Evolutionary conservation across 1,140 invertebrate species (phyloP).

Genomic region (Papilio polytes): DNA sequence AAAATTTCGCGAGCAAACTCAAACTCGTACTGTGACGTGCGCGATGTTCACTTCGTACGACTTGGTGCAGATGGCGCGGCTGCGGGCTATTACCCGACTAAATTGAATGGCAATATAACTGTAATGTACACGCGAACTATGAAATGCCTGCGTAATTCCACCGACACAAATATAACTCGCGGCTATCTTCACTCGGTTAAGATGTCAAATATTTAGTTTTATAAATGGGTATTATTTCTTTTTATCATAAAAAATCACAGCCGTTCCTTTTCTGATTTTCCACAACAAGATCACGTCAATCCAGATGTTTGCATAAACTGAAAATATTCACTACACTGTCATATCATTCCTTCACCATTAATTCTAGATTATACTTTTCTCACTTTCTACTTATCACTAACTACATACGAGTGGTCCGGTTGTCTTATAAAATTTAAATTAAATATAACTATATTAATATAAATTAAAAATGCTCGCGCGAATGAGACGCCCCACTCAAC

Average conservation of each 20-base stretch:
- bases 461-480: slow-evolving; percentile 73
- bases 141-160: slow-evolving; percentile 51
- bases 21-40: slow-evolving; percentile 57
- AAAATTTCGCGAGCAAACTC: slow-evolving; percentile 72
- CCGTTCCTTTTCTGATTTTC: slow-evolving; percentile 58
- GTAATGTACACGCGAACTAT: slow-evolving; percentile 42
- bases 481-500: slow-evolving; percentile 68
- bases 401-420: slow-evolving; percentile 53
- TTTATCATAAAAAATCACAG: slow-evolving; percentile 70
- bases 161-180: slow-evolving; percentile 58
- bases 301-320: slow-evolving; percentile 55
- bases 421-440: slow-evolving; percentile 64
- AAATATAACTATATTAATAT: slow-evolving; percentile 64
- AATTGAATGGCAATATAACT: slow-evolving; percentile 57
- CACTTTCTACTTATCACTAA: slow-evolving; percentile 67
- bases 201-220: slow-evolving; percentile 69
- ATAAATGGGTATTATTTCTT: slow-evolving; percentile 50
- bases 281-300: slow-evolving; percentile 59
- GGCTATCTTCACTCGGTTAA: slow-evolving; percentile 66
- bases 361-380: slow-evolving; percentile 52
- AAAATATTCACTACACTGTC: slow-evolving; percentile 68
- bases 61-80: slow-evolving; percentile 69
- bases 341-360: slow-evolving; percentile 61
- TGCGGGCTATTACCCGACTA: slow-evolving; percentile 63
- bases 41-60: slow-evolving; percentile 60